Evolutionary conservation across 2,888 invertebrate species (phyloP).

Genomic region (Colletes collaris): DNA sequence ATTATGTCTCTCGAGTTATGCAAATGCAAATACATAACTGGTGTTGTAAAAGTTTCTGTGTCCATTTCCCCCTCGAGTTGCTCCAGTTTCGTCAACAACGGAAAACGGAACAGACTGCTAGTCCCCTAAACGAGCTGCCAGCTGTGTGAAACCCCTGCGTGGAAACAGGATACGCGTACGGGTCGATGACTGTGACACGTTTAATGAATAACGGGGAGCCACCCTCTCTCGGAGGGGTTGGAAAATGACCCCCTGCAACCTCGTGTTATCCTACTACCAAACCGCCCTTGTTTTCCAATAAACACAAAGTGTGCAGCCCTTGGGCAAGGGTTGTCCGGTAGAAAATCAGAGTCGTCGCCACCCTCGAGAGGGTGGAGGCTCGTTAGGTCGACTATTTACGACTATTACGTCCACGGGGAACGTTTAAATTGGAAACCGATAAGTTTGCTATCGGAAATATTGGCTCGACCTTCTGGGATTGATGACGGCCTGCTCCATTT

Average conservation of each 20-base stretch:
- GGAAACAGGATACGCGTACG: conserved; percentile 18
- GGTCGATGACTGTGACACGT: conserved; percentile 57
- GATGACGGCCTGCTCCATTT: conserved; percentile 77
- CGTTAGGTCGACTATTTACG: neutral
- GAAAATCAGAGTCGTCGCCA: conserved; percentile 20
- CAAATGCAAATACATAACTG: too few relatives aligned
- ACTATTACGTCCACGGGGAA: neutral
- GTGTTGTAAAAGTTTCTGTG: too few relatives aligned
- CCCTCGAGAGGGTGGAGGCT: neutral
- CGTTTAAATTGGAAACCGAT: conserved; percentile 50
- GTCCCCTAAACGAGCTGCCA: conserved; percentile 16
- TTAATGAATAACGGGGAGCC: conserved; percentile 55
- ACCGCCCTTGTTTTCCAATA: conserved; percentile 83
- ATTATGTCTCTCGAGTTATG: too few relatives aligned
- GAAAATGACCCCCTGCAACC: conserved; percentile 65
- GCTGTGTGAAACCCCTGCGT: conserved; percentile 33
- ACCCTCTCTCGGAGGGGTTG: conserved; percentile 74
- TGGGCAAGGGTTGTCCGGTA: conserved; percentile 8
- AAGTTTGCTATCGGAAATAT: conserved; percentile 50
- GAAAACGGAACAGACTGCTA: too few relatives aligned
- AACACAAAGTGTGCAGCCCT: conserved; percentile 75
- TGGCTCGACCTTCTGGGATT: conserved; percentile 41
- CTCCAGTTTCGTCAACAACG: too few relatives aligned
- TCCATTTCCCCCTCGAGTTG: too few relatives aligned
- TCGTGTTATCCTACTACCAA: conserved; percentile 80